phyloP scores from a whole-genome alignment of 2,113 vertebrate genomes.

The Chitala chitala region DNA sequence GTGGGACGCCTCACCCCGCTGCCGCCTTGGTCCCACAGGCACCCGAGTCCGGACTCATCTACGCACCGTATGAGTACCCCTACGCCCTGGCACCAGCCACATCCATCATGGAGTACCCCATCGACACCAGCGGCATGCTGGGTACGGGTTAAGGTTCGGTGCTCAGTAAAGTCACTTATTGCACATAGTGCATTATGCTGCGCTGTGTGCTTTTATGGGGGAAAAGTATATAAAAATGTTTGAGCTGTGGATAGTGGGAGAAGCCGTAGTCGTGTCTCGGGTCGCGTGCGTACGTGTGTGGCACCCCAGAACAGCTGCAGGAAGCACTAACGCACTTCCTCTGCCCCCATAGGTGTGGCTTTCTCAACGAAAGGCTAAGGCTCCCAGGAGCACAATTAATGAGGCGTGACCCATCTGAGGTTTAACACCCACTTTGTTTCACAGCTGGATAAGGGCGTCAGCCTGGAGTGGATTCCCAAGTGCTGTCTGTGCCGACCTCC shows the following conservation, averaged over 20 bases:
- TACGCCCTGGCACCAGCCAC: slow-evolving; percentile 92
- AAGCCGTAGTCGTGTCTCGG: neutral
- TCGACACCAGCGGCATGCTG: slow-evolving; percentile 96
- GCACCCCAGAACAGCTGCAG: slow-evolving; percentile 27
- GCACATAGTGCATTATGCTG: no score
- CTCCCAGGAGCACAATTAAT: slow-evolving; percentile 77
- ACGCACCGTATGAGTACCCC: slow-evolving; percentile 95
- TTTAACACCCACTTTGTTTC: slow-evolving; percentile 83
- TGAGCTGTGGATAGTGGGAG: no score
- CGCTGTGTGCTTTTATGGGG: no score
- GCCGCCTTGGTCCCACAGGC: slow-evolving; percentile 83
- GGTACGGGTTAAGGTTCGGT: no score
- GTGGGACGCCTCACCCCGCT: slow-evolving; percentile 82
- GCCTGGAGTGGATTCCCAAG: slow-evolving; percentile 73
- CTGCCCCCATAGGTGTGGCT: slow-evolving; percentile 98
- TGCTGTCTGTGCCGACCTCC: slow-evolving; percentile 49
- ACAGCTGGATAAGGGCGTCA: slow-evolving; percentile 62
- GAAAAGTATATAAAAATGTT: no score
- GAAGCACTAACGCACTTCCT: slow-evolving; percentile 83
- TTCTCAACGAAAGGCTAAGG: slow-evolving; percentile 99
- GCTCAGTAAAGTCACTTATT: no score
- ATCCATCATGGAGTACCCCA: slow-evolving; percentile 97
- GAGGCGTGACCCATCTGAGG: slow-evolving; percentile 72
- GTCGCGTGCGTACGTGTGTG: neutral
- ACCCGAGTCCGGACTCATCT: slow-evolving; percentile 92